These are phyloP conservation scores for Dipodomys spectabilis DNA, from an alignment of 2,113 vertebrate species.

Conservation along the genomic window DNA sequence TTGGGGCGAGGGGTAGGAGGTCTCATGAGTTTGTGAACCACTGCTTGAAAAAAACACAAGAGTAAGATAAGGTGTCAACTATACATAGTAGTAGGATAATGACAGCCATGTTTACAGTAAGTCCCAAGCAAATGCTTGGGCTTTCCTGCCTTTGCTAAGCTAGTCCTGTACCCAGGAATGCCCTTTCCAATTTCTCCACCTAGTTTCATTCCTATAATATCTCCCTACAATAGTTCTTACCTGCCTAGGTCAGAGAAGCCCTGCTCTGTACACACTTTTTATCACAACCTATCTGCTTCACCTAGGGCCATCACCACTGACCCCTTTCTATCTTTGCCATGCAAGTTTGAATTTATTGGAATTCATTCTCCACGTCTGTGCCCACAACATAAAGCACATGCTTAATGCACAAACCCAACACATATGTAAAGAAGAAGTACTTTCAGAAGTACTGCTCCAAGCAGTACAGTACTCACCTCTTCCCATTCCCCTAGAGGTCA, in stretches of 20 bases:
- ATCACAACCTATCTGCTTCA: background rate
- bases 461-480: background rate
- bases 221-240: background rate
- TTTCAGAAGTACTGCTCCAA: background rate
- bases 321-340: background rate
- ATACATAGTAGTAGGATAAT: background rate
- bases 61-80: background rate
- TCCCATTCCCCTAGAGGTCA: background rate
- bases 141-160: background rate
- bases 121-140: background rate
- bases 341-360: background rate
- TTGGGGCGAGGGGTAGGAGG: too few relatives aligned
- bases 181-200: background rate
- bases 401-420: background rate
- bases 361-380: background rate
- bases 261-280: background rate
- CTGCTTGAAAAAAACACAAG: background rate
- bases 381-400: accelerated
- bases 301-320: background rate
- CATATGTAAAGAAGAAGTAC: background rate
- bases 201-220: background rate
- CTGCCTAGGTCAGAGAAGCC: background rate
- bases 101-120: too few relatives aligned
- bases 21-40: background rate
- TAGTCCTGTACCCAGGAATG: background rate